Percentiles rank a stretch among this genome's conserved stretches.
Conservation (phyloP, 2,113 vertebrate genomes). For the Panurus biarmicus region DNA sequence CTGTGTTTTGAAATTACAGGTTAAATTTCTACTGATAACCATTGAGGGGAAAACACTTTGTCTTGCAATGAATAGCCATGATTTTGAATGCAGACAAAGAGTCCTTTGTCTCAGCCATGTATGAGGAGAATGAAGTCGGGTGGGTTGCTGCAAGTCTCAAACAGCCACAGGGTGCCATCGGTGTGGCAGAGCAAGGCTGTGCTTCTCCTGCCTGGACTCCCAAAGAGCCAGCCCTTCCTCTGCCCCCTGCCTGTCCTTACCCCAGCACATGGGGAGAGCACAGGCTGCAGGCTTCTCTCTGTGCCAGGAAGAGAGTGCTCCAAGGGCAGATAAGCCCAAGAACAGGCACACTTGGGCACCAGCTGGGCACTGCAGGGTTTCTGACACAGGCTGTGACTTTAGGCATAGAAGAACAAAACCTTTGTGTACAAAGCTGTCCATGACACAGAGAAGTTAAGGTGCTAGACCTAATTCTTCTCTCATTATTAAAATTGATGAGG, state of each 20-base stretch:
- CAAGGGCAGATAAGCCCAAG: fast-evolving
- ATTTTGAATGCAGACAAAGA: background rate
- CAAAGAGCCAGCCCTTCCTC: background rate
- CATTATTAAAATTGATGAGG: background rate
- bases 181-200: background rate
- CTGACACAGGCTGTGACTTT: background rate
- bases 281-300: background rate
- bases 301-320: background rate
- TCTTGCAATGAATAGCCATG: background rate
- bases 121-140: background rate
- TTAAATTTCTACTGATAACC: background rate
- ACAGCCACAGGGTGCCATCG: background rate
- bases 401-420: background rate
- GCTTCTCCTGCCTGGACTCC: background rate
- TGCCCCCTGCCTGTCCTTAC: background rate
- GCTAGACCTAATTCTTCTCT: background rate
- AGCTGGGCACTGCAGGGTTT: background rate
- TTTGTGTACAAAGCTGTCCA: background rate
- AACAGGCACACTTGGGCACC: background rate
- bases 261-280: fast-evolving
- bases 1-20: background rate
- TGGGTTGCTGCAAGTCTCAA: background rate
- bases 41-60: background rate
- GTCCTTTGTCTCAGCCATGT: background rate
- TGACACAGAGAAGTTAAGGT: background rate